Base-by-base conservation (phyloP, 2,797 vertebrate species). In the Diglossa cyanea region DNA sequence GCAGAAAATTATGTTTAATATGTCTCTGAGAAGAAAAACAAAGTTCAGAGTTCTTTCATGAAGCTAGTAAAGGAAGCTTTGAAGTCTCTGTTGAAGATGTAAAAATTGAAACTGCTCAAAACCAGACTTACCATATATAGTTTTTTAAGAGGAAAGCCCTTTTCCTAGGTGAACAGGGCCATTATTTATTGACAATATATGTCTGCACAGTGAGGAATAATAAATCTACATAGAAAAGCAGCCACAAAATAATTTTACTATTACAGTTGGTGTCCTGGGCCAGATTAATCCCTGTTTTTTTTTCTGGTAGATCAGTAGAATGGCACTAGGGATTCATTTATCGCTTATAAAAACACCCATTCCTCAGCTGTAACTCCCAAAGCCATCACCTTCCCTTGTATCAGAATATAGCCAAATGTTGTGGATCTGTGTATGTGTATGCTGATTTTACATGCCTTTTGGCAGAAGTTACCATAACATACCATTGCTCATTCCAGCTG, bases 141-240 rank as follows among this genome's bases (percentile, higher is more conserved):
- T 19, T 91, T 85, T 78, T 68, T 37, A 76, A 86, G 72, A 91
- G 86, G 62, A 83, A 88, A 68, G 31, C 15, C 16, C 35, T 81
- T 95, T 90, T 86, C 30, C 75, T 76, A 86, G 51, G 61, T 91
- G 73, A 92, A 88, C 57, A 81, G 60, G 63, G 44, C 58, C 31
- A 26, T 95, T 90, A 78, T 92, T 94, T 93, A 81, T 84, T 86
- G 62, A 79, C 42, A 35, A 51, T 92, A 45, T 62, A 62, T 16
- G 7, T 79, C 80, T 91, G 71, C 85, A 87, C 53, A 53, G 88
- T 70, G 58, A 86, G 60, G 65, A 35, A 78, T 91, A 93, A 86
- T 91, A 96, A 95, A 93, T 96, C 67, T 40, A 73, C 37, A 13
- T 53, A 85, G 89, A 89, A 93, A 87, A 94, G 55, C 80, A 89